Conservation (phyloP, 2,113 vertebrate species). For the Alligator mississippiensis region DNA sequence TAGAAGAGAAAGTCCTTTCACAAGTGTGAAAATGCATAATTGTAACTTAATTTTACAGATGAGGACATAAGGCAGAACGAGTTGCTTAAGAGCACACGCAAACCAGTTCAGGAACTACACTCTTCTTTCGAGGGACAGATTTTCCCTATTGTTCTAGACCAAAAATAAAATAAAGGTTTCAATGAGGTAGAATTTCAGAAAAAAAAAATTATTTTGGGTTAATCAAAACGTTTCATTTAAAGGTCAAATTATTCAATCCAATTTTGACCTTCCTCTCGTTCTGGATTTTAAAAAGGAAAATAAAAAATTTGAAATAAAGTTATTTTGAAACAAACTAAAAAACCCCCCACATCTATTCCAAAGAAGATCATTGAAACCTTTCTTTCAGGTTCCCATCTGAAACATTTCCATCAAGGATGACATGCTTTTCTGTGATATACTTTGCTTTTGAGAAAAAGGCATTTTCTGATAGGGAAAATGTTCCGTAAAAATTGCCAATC, state of each 20-base stretch:
- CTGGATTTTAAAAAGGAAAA: background rate
- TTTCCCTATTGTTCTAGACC: background rate
- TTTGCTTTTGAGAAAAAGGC: background rate
- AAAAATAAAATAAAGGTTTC: background rate
- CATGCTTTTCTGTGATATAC: background rate
- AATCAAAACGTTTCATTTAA: background rate
- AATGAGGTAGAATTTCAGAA: background rate
- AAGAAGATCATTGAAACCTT: background rate
- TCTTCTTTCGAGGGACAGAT: background rate
- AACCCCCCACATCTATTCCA: background rate
- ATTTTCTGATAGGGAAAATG: background rate
- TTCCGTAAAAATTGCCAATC: background rate
- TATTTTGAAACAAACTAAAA: background rate
- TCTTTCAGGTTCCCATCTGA: rapidly evolving
- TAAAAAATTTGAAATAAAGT: background rate
- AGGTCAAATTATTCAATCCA: background rate
- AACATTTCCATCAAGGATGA: rapidly evolving
- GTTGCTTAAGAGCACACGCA: background rate
- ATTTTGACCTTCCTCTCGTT: background rate
- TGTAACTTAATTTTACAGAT: background rate
- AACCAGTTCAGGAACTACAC: no score
- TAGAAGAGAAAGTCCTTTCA: background rate
- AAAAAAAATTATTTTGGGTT: background rate
- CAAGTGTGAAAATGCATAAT: background rate
- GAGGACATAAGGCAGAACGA: background rate